phyloP scores from a whole-genome alignment of 2,797 vertebrate species.

The Lerista edwardsae region DNA sequence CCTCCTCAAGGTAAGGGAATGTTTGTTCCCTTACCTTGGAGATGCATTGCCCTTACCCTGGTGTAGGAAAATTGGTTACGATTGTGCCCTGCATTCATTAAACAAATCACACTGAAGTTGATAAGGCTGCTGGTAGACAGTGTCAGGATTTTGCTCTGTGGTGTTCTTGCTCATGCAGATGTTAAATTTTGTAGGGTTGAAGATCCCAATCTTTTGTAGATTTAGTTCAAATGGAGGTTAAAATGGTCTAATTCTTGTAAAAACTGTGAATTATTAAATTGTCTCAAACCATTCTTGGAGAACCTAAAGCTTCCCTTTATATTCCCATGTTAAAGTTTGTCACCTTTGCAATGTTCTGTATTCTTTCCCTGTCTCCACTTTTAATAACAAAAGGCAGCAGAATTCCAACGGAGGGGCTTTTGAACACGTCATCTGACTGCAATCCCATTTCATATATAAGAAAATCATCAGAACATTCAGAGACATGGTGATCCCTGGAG shows the following conservation, averaged over 20 bases:
- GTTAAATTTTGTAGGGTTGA: too few relatives aligned
- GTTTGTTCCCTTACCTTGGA: too few relatives aligned
- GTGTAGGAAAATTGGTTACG: too few relatives aligned
- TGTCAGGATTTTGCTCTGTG: background rate
- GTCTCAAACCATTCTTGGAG: background rate
- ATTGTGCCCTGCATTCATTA: too few relatives aligned
- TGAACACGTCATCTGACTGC: conserved; percentile 4
- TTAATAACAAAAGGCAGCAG: conserved; percentile 17
- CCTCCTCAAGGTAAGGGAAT: too few relatives aligned
- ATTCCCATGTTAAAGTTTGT: background rate
- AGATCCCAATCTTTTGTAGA: background rate
- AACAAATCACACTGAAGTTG: background rate
- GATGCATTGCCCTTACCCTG: too few relatives aligned
- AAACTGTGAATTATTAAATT: too few relatives aligned
- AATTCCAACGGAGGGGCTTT: conserved; percentile 43
- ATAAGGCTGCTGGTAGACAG: too few relatives aligned
- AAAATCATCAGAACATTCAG: conserved; percentile 46
- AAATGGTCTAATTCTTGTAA: background rate
- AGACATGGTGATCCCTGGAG: conserved; percentile 16
- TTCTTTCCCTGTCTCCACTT: conserved; percentile 5
- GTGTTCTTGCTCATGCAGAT: background rate
- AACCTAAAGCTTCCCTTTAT: background rate
- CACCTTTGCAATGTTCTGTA: background rate
- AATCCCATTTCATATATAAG: conserved; percentile 35
- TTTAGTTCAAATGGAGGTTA: background rate